Percentiles rank a stretch among this genome's conserved stretches.
phyloP scores from a whole-genome alignment of 2,888 invertebrate species.

The Melanophora roralis region DNA sequence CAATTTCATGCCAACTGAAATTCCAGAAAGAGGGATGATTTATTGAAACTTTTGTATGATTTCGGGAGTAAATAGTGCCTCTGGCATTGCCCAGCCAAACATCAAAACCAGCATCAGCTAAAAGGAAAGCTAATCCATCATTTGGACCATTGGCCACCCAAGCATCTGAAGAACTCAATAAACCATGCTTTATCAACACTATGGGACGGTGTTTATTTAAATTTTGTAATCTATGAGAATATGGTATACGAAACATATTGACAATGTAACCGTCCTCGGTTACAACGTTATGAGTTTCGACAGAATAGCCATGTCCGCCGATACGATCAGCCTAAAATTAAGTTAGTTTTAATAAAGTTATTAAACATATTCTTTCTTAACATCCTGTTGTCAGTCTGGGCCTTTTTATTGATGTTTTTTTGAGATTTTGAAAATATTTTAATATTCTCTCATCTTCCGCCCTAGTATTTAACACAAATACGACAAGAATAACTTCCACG shows the following conservation, averaged over 20 bases:
- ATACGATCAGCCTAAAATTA: conserved; percentile 67
- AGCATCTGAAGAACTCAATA: conserved; percentile 68
- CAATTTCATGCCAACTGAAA: too few relatives aligned
- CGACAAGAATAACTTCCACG: neutral
- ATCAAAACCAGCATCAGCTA: conserved; percentile 73
- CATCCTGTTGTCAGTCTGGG: conserved; percentile 30
- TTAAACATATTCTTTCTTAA: neutral
- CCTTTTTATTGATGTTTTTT: conserved; percentile 10
- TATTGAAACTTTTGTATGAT: conserved; percentile 59
- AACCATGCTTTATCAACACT: conserved; percentile 79
- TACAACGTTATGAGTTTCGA: conserved; percentile 86
- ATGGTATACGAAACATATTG: conserved; percentile 71
- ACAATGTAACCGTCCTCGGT: conserved; percentile 72
- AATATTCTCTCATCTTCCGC: neutral
- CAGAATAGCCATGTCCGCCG: conserved; percentile 79
- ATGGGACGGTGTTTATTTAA: conserved; percentile 70
- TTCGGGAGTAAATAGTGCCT: conserved; percentile 68
- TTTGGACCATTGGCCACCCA: conserved; percentile 71
- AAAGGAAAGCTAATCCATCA: conserved; percentile 67
- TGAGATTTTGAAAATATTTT: conserved; percentile 30
- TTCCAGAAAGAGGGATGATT: conserved; percentile 60
- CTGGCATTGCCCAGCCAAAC: conserved; percentile 74
- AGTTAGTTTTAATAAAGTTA: neutral
- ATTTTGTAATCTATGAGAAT: conserved; percentile 59
- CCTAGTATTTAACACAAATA: neutral